Evolutionary conservation across 2,888 invertebrate species (phyloP).

Genomic region (Lomographa bimaculata): DNA sequence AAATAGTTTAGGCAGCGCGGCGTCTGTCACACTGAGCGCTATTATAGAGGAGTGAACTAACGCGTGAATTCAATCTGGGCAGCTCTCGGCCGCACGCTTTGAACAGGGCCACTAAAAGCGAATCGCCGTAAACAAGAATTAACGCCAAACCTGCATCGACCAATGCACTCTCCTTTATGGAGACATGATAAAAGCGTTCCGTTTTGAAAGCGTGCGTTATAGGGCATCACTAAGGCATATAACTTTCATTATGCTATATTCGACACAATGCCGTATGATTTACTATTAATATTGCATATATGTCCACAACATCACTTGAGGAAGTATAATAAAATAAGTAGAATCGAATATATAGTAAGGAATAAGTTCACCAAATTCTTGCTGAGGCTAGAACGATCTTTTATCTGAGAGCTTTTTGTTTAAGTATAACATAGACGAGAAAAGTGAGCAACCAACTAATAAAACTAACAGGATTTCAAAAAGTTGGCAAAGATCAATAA

Average conservation of each 20-base stretch:
- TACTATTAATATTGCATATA: too few species aligned
- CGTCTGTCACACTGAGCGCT: conserved; percentile 7
- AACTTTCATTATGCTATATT: conserved; percentile 16
- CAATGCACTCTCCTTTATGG: conserved; percentile 76
- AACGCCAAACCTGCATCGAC: conserved; percentile 75
- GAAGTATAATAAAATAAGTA: too few species aligned
- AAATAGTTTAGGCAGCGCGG: conserved; percentile 21
- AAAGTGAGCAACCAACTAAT: too few species aligned
- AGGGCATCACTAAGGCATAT: conserved; percentile 21
- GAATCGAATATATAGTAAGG: too few species aligned
- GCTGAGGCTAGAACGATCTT: too few species aligned
- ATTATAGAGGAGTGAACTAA: conserved; percentile 28
- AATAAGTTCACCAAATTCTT: too few species aligned
- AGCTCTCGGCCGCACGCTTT: conserved; percentile 51
- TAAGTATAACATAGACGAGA: too few species aligned
- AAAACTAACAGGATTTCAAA: too few species aligned
- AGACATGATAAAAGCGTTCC: conserved; percentile 69
- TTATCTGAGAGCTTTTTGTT: too few species aligned
- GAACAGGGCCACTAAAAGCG: conserved; percentile 75
- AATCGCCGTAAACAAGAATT: conserved; percentile 80
- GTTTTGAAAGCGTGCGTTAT: conserved; percentile 54
- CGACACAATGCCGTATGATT: conserved; percentile 3
- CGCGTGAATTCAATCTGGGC: conserved; percentile 50
- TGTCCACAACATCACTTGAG: too few species aligned
- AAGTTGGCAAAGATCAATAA: too few species aligned